Conservation (phyloP, 2,113 vertebrate genomes). For the Alouatta palliata region DNA sequence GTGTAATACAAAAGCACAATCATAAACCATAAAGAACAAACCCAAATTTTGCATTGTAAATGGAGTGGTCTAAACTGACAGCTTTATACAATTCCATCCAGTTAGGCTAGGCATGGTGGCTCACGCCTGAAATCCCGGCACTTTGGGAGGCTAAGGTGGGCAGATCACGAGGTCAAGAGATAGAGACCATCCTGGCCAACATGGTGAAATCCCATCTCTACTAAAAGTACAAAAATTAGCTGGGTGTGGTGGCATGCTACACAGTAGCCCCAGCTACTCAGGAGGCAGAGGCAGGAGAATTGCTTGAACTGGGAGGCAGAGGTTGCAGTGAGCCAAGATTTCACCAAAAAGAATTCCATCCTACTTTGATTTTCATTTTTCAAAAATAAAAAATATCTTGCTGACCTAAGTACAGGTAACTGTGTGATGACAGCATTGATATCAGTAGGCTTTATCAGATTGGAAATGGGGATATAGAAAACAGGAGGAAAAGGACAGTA, state of each 20-base stretch:
- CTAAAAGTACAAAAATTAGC: too few species aligned
- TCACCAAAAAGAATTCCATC: neutral
- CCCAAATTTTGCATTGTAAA: neutral
- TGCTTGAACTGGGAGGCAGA: too few species aligned
- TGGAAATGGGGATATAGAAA: neutral
- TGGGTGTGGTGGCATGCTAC: too few species aligned
- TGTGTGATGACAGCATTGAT: neutral
- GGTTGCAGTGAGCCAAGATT: too few species aligned
- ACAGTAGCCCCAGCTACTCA: too few species aligned
- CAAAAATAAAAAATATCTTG: neutral
- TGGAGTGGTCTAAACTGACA: neutral
- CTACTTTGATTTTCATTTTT: constrained; percentile 18
- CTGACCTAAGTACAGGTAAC: neutral
- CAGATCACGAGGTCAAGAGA: too few species aligned
- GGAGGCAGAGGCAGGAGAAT: too few species aligned
- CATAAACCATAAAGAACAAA: neutral
- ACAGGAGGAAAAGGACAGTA: neutral
- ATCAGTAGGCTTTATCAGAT: neutral
- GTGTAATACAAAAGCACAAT: neutral
- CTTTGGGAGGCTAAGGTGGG: too few species aligned
- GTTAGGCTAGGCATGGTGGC: neutral
- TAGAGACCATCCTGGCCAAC: too few species aligned
- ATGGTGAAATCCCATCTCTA: too few species aligned
- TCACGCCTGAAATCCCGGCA: too few species aligned
- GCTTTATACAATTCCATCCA: neutral